phyloP scores from a whole-genome alignment of 2,797 vertebrate species.

The Acipenser oxyrinchus region DNA sequence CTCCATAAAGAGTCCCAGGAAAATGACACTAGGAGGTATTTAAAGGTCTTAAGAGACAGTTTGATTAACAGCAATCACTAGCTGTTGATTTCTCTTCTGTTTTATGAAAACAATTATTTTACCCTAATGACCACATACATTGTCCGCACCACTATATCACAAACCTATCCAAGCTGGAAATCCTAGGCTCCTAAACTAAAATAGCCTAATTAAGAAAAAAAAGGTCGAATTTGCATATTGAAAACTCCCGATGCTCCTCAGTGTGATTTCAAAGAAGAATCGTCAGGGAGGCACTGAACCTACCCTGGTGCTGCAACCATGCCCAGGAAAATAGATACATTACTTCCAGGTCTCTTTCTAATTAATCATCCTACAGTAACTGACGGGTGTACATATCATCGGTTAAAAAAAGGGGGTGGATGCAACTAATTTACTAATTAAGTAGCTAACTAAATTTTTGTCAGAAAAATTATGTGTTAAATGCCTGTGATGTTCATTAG shows the following conservation, averaged over 20 bases:
- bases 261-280: conserved; percentile 5
- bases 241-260: background rate
- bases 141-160: background rate
- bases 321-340: conserved; percentile 2
- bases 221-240: conserved; percentile 1
- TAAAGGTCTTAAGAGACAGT: conserved; percentile 2
- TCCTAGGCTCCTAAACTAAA: background rate
- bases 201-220: conserved; percentile 10
- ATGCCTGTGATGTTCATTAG: too few relatives aligned
- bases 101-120: conserved; percentile 7
- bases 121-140: conserved; percentile 3
- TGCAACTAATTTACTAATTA: background rate
- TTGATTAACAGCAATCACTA: conserved; percentile 1
- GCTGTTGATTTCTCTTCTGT: conserved; percentile 4
- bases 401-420: background rate
- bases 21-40: background rate
- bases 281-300: background rate
- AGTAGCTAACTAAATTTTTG: too few relatives aligned
- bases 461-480: too few relatives aligned
- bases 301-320: background rate
- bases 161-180: background rate
- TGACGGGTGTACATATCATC: conserved; percentile 1
- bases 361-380: conserved; percentile 9
- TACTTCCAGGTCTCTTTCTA: conserved; percentile 3
- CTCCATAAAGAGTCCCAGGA: background rate